A percentile compares a stretch with the other conserved stretches of the same genome.
phyloP scores from a whole-genome alignment of 2,888 invertebrate genomes.

The Spisula subtruncata region DNA sequence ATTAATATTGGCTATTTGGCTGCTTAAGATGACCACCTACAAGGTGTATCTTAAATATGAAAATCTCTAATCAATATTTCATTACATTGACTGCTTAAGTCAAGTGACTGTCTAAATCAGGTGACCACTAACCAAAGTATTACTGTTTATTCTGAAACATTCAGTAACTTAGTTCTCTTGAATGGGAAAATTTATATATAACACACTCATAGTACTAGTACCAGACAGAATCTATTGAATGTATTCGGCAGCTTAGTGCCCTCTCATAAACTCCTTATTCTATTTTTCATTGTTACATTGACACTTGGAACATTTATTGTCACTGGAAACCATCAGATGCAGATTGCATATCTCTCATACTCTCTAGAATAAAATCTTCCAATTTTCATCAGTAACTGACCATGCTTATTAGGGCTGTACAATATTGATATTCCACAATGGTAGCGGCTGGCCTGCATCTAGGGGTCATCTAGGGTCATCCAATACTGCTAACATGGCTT shows the following conservation, averaged over 20 bases:
- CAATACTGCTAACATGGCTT: conserved; percentile 56
- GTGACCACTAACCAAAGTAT: too few species aligned
- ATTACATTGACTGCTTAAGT: too few species aligned
- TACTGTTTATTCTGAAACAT: not conserved
- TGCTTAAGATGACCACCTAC: too few species aligned
- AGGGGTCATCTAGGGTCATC: conserved; percentile 53
- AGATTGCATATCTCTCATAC: conserved; percentile 23
- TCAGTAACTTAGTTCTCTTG: not conserved
- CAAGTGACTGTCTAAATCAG: too few species aligned
- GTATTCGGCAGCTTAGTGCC: not conserved
- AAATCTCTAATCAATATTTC: too few species aligned
- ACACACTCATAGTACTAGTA: too few species aligned
- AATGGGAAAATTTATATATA: not conserved
- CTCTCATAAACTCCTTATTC: not conserved
- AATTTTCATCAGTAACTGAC: conserved; percentile 45
- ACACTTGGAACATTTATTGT: conserved; percentile 5
- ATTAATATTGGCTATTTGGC: too few species aligned
- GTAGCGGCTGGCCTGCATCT: not conserved
- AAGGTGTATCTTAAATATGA: too few species aligned
- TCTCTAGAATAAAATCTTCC: conserved; percentile 42
- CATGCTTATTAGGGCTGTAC: conserved; percentile 39
- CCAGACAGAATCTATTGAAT: not conserved
- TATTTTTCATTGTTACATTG: conserved; percentile 11
- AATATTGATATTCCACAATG: conserved; percentile 60
- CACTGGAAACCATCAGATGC: not conserved